Base-by-base conservation (phyloP, 1,140 invertebrate genomes). In the Acromyrmex echinatior region DNA sequence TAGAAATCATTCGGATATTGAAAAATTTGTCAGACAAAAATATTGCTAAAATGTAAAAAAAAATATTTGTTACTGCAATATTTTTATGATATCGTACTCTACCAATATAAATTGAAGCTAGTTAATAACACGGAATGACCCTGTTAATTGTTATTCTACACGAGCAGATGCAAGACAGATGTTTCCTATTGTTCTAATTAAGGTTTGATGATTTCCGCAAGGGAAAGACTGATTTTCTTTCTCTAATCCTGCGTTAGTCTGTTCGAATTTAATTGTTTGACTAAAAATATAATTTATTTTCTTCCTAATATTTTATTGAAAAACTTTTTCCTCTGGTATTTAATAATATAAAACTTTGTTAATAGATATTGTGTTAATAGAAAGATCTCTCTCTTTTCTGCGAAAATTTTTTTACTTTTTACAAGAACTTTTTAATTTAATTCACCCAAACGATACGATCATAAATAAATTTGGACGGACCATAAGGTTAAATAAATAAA, bases 91-190 rank as follows among this genome's bases (percentile, higher is more conserved):
- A 53, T 18, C 25, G 14, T 16, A 25, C 18, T 16, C 2, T 62
- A 62, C 1, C 25, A 45, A 45, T 5, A 12, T 18, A 78, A 63
- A 10, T 18, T 35, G 25, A 51, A 53, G 31, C 28, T 68, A 53
- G n/a, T 51, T 79, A 68, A 58, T 81, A 56, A 71, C 16, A n/a
- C 5, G 14, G 31, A 18, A 58, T 51, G 14, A 51, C 6, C 51
- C 16, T 68, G 12, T 58, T 39, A 81, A 49, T 80, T 62, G 63
- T 80, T 80, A 80, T 80, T 9, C 49, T 31, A 31, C 18, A 14
- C 62, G 53, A 45, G 31, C 79, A 71, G 79, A 81, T 71, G 79
- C 16, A 35, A 71, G 35, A 45, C 65, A 58, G 79, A 81, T 71
- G 65, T 81, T 81, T 39, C 63, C 21, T 14, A 31, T 60, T 31